Evolutionary conservation across 2,888 invertebrate genomes (phyloP).

Genomic region (Euplexia lucipara): DNA sequence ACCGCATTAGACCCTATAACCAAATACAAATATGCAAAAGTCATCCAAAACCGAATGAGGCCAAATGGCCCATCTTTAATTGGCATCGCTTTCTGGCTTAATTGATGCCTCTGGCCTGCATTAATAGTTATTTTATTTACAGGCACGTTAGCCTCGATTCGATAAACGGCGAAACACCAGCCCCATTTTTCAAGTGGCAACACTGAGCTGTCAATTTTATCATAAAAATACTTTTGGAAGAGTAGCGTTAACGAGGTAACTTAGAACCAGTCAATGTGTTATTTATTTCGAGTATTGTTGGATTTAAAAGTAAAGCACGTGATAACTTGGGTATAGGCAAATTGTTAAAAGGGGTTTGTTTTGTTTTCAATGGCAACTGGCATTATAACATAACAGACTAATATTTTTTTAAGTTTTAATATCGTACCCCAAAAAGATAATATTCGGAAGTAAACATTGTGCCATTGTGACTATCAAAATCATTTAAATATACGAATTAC

Average conservation of each 20-base stretch:
- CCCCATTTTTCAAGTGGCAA: background rate
- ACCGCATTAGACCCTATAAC: background rate
- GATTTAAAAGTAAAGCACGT: too few relatives aligned
- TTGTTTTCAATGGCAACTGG: too few relatives aligned
- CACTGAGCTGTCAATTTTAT: background rate
- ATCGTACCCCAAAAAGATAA: too few relatives aligned
- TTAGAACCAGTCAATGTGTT: background rate
- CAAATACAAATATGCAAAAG: slow-evolving; percentile 2
- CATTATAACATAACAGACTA: too few relatives aligned
- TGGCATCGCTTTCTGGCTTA: background rate
- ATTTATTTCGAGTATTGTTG: too few relatives aligned
- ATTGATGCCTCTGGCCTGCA: background rate
- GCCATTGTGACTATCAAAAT: too few relatives aligned
- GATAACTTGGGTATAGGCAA: too few relatives aligned
- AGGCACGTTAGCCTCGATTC: slow-evolving; percentile 6
- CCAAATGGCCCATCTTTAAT: slow-evolving; percentile 6
- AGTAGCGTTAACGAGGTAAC: too few relatives aligned
- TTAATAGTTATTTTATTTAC: slow-evolving; percentile 13
- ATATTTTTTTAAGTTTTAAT: too few relatives aligned
- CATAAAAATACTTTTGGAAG: background rate
- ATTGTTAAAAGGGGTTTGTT: too few relatives aligned
- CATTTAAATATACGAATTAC: too few relatives aligned
- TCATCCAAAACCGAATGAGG: slow-evolving; percentile 17
- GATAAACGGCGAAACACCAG: background rate
- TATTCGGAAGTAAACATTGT: too few relatives aligned